Evolutionary conservation across 2,888 invertebrate species (phyloP).

Genomic region (Leptura quadrifasciata): DNA sequence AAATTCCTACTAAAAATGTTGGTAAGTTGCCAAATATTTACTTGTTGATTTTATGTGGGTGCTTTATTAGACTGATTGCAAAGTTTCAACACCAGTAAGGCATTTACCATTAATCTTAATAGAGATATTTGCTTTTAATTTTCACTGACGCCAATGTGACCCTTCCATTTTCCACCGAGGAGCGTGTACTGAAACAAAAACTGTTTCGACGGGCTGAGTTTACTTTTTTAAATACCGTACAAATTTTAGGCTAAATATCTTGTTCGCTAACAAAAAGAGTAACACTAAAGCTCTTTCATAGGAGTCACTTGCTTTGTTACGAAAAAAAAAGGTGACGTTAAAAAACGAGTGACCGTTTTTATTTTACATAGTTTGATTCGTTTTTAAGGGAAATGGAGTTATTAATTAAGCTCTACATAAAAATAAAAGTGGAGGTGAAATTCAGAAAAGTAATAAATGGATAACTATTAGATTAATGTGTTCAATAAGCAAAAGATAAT

Average conservation of each 20-base stretch:
- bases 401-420: neutral
- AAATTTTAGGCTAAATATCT: constrained; percentile 2
- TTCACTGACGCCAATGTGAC: neutral
- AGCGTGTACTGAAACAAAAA: constrained; percentile 2
- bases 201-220: neutral
- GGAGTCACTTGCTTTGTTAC: neutral
- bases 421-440: neutral
- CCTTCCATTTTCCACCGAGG: neutral
- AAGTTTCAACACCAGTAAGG: constrained; percentile 2
- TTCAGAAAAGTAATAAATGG: too few relatives aligned
- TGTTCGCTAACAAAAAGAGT: constrained; percentile 6
- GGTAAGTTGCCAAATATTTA: constrained; percentile 33
- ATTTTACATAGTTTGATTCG: neutral
- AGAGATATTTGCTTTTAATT: constrained; percentile 23
- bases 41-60: constrained; percentile 38
- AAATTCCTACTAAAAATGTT: constrained; percentile 36
- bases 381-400: neutral
- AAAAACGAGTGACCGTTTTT: neutral
- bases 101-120: constrained; percentile 22
- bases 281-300: constrained; percentile 20
- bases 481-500: too few relatives aligned
- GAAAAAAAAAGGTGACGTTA: neutral
- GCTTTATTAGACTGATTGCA: constrained; percentile 10
- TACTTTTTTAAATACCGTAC: neutral
- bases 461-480: too few relatives aligned